These are phyloP conservation scores for Rapana venosa DNA, from an alignment of 2,888 invertebrate species.

Conservation along the genomic window DNA sequence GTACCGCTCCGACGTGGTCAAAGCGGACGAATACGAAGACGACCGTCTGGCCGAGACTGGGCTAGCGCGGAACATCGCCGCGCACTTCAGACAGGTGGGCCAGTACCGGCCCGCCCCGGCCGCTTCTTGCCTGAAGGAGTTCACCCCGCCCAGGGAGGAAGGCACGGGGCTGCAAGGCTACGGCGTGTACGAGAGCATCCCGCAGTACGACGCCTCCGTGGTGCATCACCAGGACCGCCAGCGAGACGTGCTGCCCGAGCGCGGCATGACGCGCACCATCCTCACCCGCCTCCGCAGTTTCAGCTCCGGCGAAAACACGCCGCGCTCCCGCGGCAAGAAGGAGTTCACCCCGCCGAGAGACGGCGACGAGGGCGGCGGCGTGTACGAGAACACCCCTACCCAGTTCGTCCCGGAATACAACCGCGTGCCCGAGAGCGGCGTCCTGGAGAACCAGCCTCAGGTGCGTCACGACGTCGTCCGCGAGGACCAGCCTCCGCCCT, in stretches of 20 bases:
- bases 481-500: slow-evolving; percentile 70
- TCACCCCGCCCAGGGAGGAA: slow-evolving; percentile 67
- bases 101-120: slow-evolving; percentile 57
- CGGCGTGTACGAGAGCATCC: slow-evolving; percentile 65
- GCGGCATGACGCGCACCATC: slow-evolving; percentile 64
- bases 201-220: slow-evolving; percentile 58
- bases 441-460: slow-evolving; percentile 70
- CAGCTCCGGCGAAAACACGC: neutral
- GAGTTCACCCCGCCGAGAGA: slow-evolving; percentile 63
- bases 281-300: slow-evolving; percentile 66
- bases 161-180: slow-evolving; percentile 53
- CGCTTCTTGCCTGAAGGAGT: slow-evolving; percentile 58
- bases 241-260: slow-evolving; percentile 65
- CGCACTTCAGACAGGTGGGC: slow-evolving; percentile 67
- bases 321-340: slow-evolving; percentile 53
- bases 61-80: slow-evolving; percentile 63
- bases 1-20: slow-evolving; percentile 61
- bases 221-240: slow-evolving; percentile 56
- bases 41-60: slow-evolving; percentile 68
- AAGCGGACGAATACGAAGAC: slow-evolving; percentile 56
- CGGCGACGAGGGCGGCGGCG: slow-evolving; percentile 61
- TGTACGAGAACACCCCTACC: slow-evolving; percentile 67
- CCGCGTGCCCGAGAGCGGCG: slow-evolving; percentile 57
- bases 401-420: slow-evolving; percentile 53
- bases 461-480: slow-evolving; percentile 78